Base-by-base conservation (phyloP, 2,113 vertebrate species). In the Ochotona curzoniae region DNA sequence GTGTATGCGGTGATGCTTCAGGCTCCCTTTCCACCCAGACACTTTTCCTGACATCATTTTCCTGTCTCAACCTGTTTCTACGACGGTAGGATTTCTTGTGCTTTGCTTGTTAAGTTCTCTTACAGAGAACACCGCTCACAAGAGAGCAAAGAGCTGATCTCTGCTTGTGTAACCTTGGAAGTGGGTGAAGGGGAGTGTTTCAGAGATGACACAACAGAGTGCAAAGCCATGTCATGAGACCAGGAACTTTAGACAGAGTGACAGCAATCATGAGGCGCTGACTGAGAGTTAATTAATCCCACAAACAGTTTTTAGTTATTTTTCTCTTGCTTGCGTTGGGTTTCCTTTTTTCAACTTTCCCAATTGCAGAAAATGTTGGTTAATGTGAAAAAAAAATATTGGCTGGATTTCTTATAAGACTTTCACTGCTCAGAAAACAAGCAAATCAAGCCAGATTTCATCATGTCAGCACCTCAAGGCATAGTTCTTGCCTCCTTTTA, bases 281-380 rank as follows among this genome's bases (percentile, higher is more conserved):
- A 26, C 54, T 67, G 61, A 92, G 80, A 76, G 71, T 35, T 71
- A 69, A 70, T 60, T 38, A 79, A 87, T 51, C 44, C 75, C 38
- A 70, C 2, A 17, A 32, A 54, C 28, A 54, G 25, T 47, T 76
- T 93, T 94, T 14, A 49, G 32, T 74, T n/a, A 20, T 49, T 93
- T 87, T 78, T 73, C 30, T 95, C 18, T 84, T 64, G 82, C 73
- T 54, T 28, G 70, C 49, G 18, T 47, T 79, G 51, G 10, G 30
- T 82, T 80, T 83, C 67, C 49, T 75, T 64, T 30, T 87, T 87
- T 91, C 44, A 35, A 12, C 70, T 94, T 93, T 70, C 38, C 81
- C 64, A 91, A 15, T 79, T 25, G 49, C 73, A 87, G 47, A 76
- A 80, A 90, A 28, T 70, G 13, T 82, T 66, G 60, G 15, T 47